Conservation (phyloP, 2,888 invertebrate species). For the Metellina segmentata region DNA sequence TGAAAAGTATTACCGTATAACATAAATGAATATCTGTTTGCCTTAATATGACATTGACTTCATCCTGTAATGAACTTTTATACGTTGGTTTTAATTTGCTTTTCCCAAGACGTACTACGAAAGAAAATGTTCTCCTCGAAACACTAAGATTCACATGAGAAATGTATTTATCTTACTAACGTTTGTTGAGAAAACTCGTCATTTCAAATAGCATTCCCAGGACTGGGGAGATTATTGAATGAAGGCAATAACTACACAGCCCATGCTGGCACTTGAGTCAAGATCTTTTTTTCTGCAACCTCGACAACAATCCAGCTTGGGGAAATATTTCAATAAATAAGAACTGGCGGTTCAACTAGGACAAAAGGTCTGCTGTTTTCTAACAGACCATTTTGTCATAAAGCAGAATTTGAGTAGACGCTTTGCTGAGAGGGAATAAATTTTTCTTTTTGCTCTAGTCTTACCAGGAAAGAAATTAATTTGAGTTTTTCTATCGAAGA, state of each 20-base stretch:
- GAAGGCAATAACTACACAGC: neutral
- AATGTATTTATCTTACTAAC: too few species aligned
- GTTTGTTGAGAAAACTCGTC: too few species aligned
- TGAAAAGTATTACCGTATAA: too few species aligned
- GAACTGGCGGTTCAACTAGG: neutral
- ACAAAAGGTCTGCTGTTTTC: neutral
- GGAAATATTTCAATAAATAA: slow-evolving; percentile 21
- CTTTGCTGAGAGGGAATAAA: slow-evolving; percentile 11
- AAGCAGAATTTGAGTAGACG: slow-evolving; percentile 15
- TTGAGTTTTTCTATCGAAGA: slow-evolving; percentile 12
- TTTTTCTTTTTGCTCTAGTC: neutral
- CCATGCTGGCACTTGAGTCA: neutral
- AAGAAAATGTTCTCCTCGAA: too few species aligned
- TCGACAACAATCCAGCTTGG: slow-evolving; percentile 14
- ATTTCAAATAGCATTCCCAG: neutral
- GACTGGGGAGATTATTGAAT: neutral
- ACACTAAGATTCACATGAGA: too few species aligned
- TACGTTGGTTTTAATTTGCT: too few species aligned
- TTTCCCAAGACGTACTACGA: too few species aligned
- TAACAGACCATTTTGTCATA: slow-evolving; percentile 26
- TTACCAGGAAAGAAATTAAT: slow-evolving; percentile 31
- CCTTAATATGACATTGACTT: too few species aligned
- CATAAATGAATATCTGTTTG: too few species aligned
- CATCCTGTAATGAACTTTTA: too few species aligned
- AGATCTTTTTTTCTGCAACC: slow-evolving; percentile 20